Evolutionary conservation across 2,797 vertebrate species (phyloP).

Genomic region (Anas acuta): DNA sequence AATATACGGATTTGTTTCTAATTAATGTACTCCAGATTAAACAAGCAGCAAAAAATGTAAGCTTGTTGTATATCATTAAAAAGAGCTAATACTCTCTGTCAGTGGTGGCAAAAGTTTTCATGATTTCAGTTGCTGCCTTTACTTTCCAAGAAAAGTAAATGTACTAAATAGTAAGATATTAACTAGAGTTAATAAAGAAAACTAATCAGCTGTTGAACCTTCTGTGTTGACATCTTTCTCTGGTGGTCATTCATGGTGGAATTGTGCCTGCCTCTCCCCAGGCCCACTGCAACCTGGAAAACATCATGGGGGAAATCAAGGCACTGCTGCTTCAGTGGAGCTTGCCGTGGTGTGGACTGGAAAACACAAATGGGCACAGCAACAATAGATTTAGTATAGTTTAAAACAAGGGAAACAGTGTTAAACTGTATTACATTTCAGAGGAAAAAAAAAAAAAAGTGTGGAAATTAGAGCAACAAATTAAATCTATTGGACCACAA

Average conservation of each 20-base stretch:
- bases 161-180: background rate
- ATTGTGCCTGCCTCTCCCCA: background rate
- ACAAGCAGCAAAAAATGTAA: background rate
- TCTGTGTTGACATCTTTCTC: background rate
- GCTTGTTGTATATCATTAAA: background rate
- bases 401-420: slow-evolving; percentile 68
- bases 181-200: background rate
- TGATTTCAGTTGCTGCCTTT: background rate
- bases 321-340: slow-evolving; percentile 65
- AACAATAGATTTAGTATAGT: slow-evolving; percentile 60
- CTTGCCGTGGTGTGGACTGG: slow-evolving; percentile 44
- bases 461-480: slow-evolving; percentile 72
- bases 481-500: slow-evolving; percentile 72
- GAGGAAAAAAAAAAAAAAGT: slow-evolving; percentile 62
- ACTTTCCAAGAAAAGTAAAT: background rate
- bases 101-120: background rate
- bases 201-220: background rate
- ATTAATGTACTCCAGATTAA: background rate
- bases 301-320: slow-evolving; percentile 40
- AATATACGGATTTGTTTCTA: background rate
- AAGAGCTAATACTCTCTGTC: background rate
- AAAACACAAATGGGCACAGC: slow-evolving; percentile 62
- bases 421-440: slow-evolving; percentile 62
- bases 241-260: background rate
- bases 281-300: background rate